Evolutionary conservation across 2,888 invertebrate genomes (phyloP).

Genomic region (Drosophila kuntzei): DNA sequence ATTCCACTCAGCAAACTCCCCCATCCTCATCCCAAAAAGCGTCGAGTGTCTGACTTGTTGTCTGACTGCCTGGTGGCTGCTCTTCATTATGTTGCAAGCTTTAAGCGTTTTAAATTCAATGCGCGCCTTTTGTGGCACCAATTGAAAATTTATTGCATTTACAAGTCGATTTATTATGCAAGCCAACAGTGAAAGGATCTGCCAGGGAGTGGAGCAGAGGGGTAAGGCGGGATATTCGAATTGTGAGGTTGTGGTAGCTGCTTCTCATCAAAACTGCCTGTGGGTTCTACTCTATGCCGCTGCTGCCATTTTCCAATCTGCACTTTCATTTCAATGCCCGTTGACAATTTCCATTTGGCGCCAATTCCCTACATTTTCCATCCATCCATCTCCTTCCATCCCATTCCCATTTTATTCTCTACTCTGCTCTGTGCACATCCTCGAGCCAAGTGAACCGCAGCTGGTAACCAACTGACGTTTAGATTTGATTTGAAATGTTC

Average conservation of each 20-base stretch:
- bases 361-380: conserved; percentile 24
- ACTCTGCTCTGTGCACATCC: conserved; percentile 8
- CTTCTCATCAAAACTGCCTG: conserved; percentile 71
- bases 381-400: neutral
- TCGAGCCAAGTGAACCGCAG: conserved; percentile 66
- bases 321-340: conserved; percentile 77
- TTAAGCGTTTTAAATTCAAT: conserved; percentile 73
- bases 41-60: conserved; percentile 30
- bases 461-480: conserved; percentile 78
- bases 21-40: neutral
- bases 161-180: conserved; percentile 80
- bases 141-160: conserved; percentile 79
- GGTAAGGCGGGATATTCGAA: conserved; percentile 4
- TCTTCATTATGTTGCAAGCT: conserved; percentile 71
- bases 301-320: conserved; percentile 72
- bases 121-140: conserved; percentile 66
- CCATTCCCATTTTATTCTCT: neutral
- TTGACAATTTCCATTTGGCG: conserved; percentile 76
- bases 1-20: no score
- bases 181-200: conserved; percentile 40
- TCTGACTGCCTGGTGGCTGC: conserved; percentile 43
- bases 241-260: conserved; percentile 51
- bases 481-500: conserved; percentile 80
- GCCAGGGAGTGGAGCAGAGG: neutral
- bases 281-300: conserved; percentile 43